Evolutionary conservation across 2,113 vertebrate species (phyloP).

Genomic region (Xerus inauris): DNA sequence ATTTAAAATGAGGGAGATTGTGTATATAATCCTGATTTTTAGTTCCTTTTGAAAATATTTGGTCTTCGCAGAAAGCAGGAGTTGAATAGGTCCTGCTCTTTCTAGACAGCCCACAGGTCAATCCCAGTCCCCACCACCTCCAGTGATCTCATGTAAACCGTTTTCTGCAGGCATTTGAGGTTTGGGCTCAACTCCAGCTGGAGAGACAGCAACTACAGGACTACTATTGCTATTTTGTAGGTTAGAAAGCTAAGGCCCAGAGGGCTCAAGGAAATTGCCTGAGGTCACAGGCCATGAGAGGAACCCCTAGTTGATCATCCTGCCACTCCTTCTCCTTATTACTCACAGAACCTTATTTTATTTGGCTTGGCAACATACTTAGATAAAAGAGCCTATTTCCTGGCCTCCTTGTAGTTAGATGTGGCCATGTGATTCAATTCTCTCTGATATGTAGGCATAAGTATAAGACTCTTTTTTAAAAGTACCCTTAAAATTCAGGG

Average conservation of each 20-base stretch:
- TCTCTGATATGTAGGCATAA: neutral
- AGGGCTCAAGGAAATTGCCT: neutral
- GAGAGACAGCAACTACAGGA: neutral
- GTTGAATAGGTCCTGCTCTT: neutral
- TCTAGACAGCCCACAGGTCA: neutral
- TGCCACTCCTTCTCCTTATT: neutral
- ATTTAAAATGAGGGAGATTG: slow-evolving; percentile 7
- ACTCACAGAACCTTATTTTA: neutral
- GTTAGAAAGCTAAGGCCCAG: neutral
- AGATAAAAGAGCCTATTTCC: neutral
- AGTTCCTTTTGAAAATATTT: neutral
- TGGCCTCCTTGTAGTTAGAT: neutral
- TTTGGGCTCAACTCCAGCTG: too few relatives aligned
- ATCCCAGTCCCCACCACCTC: neutral
- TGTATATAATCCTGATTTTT: neutral
- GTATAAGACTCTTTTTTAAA: neutral
- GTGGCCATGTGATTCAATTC: neutral
- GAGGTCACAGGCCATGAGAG: neutral
- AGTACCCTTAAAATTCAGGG: neutral
- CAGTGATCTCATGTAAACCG: neutral
- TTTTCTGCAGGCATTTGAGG: neutral
- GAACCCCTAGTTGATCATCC: neutral
- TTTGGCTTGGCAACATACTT: neutral
- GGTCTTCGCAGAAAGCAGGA: neutral
- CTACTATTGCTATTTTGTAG: neutral